These are phyloP conservation scores for Dinoponera quadriceps DNA, from an alignment of 1,140 invertebrate species.

Conservation along the genomic window DNA sequence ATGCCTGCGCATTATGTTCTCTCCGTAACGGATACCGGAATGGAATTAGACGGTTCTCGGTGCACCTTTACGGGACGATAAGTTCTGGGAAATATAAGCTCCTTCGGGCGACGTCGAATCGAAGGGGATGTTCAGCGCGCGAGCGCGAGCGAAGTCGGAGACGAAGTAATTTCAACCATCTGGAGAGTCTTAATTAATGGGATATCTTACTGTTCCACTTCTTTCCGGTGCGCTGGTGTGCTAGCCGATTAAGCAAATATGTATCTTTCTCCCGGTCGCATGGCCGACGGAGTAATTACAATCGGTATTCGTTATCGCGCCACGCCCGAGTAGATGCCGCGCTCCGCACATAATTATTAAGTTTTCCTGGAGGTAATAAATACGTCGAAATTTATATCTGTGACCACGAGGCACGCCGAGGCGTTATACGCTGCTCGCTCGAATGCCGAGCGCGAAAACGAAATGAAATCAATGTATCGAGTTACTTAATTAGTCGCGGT, in stretches of 20 bases:
- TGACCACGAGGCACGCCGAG: slow-evolving; percentile 11
- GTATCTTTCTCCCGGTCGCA: slow-evolving; percentile 73
- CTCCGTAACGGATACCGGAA: not conserved
- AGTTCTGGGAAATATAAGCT: slow-evolving; percentile 34
- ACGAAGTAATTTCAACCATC: slow-evolving; percentile 84
- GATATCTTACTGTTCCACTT: slow-evolving; percentile 80
- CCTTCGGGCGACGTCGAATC: slow-evolving; percentile 70
- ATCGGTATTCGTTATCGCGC: slow-evolving; percentile 74
- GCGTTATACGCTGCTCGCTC: slow-evolving; percentile 14
- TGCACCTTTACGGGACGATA: not conserved
- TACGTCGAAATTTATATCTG: slow-evolving; percentile 56
- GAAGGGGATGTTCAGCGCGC: slow-evolving; percentile 70
- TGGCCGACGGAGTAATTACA: slow-evolving; percentile 73
- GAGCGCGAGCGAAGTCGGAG: slow-evolving; percentile 70
- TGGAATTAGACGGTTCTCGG: not conserved
- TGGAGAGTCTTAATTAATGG: slow-evolving; percentile 84
- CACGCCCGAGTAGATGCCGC: slow-evolving; percentile 58
- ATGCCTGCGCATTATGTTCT: not conserved
- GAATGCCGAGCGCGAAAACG: slow-evolving; percentile 32
- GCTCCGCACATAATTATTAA: slow-evolving; percentile 49
- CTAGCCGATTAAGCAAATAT: slow-evolving; percentile 81
- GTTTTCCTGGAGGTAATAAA: slow-evolving; percentile 49
- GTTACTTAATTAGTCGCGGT: slow-evolving; percentile 54
- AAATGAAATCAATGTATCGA: slow-evolving; percentile 56
- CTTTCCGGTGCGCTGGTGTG: slow-evolving; percentile 74